phyloP scores from a whole-genome alignment of 2,113 vertebrate species.

The Thalassarche chlororhynchos region DNA sequence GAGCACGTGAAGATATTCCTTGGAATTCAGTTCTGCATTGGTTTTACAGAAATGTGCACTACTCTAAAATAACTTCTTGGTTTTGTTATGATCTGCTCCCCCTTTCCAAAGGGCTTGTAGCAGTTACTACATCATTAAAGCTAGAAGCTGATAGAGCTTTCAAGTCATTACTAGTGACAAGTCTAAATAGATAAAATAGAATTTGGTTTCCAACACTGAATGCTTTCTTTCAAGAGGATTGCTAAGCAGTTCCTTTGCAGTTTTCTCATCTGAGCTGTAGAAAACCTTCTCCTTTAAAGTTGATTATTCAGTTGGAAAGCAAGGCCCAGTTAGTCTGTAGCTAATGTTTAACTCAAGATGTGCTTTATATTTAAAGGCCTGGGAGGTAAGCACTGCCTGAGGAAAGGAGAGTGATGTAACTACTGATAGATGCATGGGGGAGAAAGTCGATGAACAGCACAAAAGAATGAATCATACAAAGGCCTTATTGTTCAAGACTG shows the following conservation, averaged over 20 bases:
- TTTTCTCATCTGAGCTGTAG: not conserved
- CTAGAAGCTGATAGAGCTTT: not conserved
- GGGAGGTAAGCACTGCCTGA: not conserved
- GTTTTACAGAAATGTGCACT: not conserved
- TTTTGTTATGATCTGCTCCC: not conserved
- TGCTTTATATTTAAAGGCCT: slow-evolving; percentile 22
- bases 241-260: not conserved
- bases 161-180: slow-evolving; percentile 6
- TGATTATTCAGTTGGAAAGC: slow-evolving; percentile 15
- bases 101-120: not conserved
- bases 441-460: not conserved
- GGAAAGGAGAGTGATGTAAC: slow-evolving; percentile 30
- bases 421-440: not conserved
- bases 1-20: not conserved
- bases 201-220: not conserved
- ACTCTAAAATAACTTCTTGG: not conserved
- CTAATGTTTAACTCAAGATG: slow-evolving; percentile 8
- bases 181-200: slow-evolving; percentile 22
- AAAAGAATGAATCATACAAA: slow-evolving; percentile 20
- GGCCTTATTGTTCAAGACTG: not conserved
- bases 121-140: not conserved
- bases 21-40: not conserved
- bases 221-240: not conserved
- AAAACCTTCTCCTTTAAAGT: slow-evolving; percentile 21
- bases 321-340: not conserved